These are phyloP conservation scores for Crotophaga sulcirostris DNA, from an alignment of 2,113 vertebrate species.

Conservation along the genomic window DNA sequence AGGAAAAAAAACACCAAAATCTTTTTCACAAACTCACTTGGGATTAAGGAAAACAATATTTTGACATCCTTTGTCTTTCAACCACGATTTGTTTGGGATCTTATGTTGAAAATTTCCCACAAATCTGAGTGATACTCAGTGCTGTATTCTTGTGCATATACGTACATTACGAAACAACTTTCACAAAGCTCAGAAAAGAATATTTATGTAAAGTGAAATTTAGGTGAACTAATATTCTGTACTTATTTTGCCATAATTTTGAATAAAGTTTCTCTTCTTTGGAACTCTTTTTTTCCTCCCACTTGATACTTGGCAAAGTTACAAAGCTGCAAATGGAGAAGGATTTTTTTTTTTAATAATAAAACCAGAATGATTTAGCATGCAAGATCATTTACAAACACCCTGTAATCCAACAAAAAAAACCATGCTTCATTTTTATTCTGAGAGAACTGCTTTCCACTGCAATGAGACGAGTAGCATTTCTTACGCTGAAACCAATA, in stretches of 20 bases:
- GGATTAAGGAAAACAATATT: not conserved
- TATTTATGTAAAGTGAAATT: not conserved
- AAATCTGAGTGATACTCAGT: not conserved
- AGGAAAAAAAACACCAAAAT: not conserved
- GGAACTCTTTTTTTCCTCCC: not conserved
- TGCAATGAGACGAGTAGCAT: not conserved
- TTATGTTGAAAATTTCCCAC: not conserved
- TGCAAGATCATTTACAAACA: not conserved
- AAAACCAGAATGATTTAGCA: not conserved
- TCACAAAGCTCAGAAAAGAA: not conserved
- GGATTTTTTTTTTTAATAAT: not conserved
- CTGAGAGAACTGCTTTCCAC: not conserved
- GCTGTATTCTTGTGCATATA: not conserved
- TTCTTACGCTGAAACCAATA: not conserved
- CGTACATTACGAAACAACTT: not conserved
- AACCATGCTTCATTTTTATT: not conserved
- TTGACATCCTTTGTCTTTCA: not conserved
- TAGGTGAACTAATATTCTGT: not conserved
- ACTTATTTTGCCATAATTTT: not conserved
- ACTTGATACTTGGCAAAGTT: not conserved
- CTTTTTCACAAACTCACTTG: not conserved
- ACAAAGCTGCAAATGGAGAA: not conserved
- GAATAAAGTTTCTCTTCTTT: not conserved
- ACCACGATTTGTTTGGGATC: not conserved
- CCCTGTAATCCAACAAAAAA: not conserved